Percentiles rank a stretch among this genome's conserved stretches.
Conservation (phyloP, 2,888 invertebrate species). For the Drosophila rubida region DNA sequence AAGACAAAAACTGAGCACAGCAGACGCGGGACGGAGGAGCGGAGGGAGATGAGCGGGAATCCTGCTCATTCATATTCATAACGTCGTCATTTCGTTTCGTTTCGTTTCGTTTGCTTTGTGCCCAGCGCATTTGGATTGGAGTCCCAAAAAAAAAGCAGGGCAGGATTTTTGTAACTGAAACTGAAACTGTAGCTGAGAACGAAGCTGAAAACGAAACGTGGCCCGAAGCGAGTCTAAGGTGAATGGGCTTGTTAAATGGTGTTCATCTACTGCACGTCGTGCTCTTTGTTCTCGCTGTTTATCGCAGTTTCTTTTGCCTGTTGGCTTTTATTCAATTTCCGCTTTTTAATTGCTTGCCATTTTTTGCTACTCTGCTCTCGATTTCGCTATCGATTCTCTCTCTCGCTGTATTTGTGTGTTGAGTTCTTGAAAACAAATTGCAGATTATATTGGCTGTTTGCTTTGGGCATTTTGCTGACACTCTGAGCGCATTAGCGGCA, state of each 20-base stretch:
- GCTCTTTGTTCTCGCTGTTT: not conserved
- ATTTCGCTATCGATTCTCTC: constrained; percentile 47
- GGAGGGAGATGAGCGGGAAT: constrained; percentile 2
- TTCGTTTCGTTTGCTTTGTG: constrained; percentile 9
- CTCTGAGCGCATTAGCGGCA: constrained; percentile 41
- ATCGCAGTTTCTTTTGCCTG: constrained; percentile 7
- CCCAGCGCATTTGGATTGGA: constrained; percentile 21
- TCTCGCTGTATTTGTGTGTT: too few species aligned
- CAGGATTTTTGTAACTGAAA: constrained; percentile 65
- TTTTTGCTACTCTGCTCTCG: constrained; percentile 3
- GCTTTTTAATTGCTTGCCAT: constrained; percentile 60
- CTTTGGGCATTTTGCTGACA: constrained; percentile 23
- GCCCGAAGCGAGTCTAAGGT: constrained; percentile 46
- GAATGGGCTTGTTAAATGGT: constrained; percentile 27
- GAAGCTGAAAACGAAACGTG: constrained; percentile 3
- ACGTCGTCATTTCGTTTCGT: constrained; percentile 61
- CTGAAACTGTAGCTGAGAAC: constrained; percentile 22
- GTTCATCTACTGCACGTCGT: constrained; percentile 18
- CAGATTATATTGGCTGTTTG: constrained; percentile 26
- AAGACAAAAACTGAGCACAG: constrained; percentile 3
- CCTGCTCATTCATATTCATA: constrained; percentile 75
- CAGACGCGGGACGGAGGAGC: not conserved
- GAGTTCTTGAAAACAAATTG: constrained; percentile 34
- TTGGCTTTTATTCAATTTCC: constrained; percentile 53
- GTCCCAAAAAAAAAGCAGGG: constrained; percentile 30